Conservation (phyloP, 2,113 vertebrate species). For the Pedetes capensis region DNA sequence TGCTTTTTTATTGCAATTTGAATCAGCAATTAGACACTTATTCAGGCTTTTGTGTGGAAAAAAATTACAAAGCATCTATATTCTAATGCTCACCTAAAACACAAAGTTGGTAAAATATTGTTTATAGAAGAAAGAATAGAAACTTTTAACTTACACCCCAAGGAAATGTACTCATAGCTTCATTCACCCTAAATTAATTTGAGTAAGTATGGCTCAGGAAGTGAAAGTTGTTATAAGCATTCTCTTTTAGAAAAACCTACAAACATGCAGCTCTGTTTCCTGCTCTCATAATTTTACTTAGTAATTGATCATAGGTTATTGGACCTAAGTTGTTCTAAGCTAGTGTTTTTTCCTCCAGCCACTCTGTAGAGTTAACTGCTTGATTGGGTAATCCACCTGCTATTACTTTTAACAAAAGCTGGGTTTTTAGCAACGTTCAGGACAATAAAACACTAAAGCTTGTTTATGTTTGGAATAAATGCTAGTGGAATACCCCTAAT, state of each 20-base stretch:
- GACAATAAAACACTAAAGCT: constrained; percentile 38
- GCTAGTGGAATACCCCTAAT: background rate
- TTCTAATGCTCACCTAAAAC: background rate
- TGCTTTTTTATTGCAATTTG: background rate
- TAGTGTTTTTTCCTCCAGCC: background rate
- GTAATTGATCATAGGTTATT: constrained; percentile 51
- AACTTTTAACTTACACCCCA: background rate
- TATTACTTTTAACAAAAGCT: constrained; percentile 42
- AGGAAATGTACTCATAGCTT: background rate
- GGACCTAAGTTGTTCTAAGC: background rate
- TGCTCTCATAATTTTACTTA: background rate
- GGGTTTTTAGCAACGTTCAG: background rate
- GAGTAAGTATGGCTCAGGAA: constrained; percentile 20
- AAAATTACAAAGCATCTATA: background rate
- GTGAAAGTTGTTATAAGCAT: background rate
- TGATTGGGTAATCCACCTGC: constrained; percentile 39
- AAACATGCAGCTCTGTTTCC: background rate
- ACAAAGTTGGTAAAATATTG: background rate
- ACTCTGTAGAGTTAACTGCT: background rate
- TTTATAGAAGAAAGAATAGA: background rate
- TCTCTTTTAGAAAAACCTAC: constrained; percentile 33
- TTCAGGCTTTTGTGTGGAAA: background rate
- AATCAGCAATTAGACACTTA: constrained; percentile 25
- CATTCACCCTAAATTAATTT: background rate
- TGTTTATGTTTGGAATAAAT: background rate